phyloP scores from a whole-genome alignment of 2,113 vertebrate species.

The Gymnobelideus leadbeateri region DNA sequence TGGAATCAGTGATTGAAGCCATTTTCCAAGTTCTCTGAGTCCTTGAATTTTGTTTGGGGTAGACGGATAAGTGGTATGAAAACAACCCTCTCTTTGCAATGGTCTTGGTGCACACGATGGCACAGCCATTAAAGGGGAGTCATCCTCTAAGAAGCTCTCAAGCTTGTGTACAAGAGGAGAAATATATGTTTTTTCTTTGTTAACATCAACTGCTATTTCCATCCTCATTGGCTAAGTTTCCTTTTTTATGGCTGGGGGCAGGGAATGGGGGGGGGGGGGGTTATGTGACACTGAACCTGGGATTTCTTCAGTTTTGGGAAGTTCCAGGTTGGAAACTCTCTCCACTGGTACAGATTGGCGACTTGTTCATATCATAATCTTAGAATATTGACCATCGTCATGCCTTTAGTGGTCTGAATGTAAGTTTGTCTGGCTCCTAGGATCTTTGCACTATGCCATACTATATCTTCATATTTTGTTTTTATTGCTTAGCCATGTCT shows the following conservation, averaged over 20 bases:
- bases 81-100: neutral
- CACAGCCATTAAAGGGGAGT: neutral
- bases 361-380: neutral
- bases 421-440: neutral
- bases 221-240: neutral
- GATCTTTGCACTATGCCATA: neutral
- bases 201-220: neutral
- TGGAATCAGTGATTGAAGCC: conserved; percentile 74
- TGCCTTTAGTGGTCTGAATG: neutral
- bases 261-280: accelerated
- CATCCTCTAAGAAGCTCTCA: neutral
- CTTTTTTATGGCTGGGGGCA: neutral
- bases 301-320: neutral
- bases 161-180: neutral
- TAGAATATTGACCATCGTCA: neutral
- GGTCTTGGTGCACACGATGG: neutral
- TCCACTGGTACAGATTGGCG: neutral
- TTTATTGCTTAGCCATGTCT: neutral
- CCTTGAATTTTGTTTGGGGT: neutral
- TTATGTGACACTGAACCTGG: neutral
- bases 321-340: neutral
- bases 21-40: conserved; percentile 61
- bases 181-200: neutral
- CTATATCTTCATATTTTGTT: neutral
- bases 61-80: neutral